Evolutionary conservation across 2,888 invertebrate genomes (phyloP).

Genomic region (Theodoxus fluviatilis): DNA sequence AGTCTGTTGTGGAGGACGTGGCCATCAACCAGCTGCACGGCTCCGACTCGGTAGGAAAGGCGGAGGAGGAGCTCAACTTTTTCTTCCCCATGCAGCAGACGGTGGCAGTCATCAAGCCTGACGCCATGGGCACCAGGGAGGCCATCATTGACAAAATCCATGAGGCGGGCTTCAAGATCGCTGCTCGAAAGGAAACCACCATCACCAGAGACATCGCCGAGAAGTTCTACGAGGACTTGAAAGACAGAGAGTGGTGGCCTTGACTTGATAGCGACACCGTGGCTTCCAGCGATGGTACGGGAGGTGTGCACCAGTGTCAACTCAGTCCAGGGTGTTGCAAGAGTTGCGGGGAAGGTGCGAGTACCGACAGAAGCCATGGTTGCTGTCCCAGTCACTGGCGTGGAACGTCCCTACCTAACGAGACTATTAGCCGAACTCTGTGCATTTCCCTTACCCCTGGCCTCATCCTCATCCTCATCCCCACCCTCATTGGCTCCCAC

Average conservation of each 20-base stretch:
- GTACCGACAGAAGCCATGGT: too few relatives aligned
- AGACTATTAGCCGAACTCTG: too few relatives aligned
- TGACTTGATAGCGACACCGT: too few relatives aligned
- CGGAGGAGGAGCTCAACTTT: constrained; percentile 58
- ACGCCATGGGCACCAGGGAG: constrained; percentile 61
- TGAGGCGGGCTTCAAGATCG: constrained; percentile 63
- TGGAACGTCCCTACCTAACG: too few relatives aligned
- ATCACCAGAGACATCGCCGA: constrained; percentile 58
- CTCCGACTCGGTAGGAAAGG: constrained; percentile 52
- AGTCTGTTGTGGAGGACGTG: constrained; percentile 54
- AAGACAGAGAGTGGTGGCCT: constrained; percentile 60
- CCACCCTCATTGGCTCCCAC: too few relatives aligned
- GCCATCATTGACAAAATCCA: constrained; percentile 63
- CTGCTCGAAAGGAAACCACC: constrained; percentile 60
- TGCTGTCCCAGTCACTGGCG: too few relatives aligned
- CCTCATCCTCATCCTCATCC: too few relatives aligned
- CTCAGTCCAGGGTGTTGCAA: too few relatives aligned
- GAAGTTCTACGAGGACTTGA: constrained; percentile 57
- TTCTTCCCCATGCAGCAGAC: constrained; percentile 66
- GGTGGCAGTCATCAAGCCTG: constrained; percentile 64
- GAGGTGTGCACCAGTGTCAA: too few relatives aligned
- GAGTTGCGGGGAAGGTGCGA: too few relatives aligned
- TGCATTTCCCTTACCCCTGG: too few relatives aligned
- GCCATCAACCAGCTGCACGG: constrained; percentile 63
- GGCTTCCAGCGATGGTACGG: too few relatives aligned